These are phyloP conservation scores for Lathamus discolor DNA, from an alignment of 2,113 vertebrate genomes.

Conservation along the genomic window DNA sequence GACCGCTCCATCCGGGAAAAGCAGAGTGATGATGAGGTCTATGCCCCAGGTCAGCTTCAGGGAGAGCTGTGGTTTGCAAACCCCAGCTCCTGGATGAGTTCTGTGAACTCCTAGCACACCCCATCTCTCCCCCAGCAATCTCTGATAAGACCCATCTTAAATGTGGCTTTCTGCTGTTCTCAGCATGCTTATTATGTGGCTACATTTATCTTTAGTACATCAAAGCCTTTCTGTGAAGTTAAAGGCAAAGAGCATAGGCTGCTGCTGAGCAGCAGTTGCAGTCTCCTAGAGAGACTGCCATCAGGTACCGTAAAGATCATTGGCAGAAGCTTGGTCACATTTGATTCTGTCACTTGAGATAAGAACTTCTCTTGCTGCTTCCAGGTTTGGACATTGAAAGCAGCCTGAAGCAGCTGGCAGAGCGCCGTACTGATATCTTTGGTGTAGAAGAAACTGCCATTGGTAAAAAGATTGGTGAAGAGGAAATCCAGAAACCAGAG, in stretches of 20 bases:
- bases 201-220: background rate
- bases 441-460: slow-evolving; percentile 98
- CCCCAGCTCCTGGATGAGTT: background rate
- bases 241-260: background rate
- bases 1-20: slow-evolving; percentile 94
- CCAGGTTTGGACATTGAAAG: slow-evolving; percentile 96
- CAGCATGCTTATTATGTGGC: background rate
- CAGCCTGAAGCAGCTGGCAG: slow-evolving; percentile 97
- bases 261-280: background rate
- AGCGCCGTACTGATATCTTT: slow-evolving; percentile 98
- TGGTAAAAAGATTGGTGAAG: slow-evolving; percentile 98
- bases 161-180: background rate
- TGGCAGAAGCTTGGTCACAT: background rate
- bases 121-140: rapidly evolving
- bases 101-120: no score
- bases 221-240: background rate
- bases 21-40: slow-evolving; percentile 96
- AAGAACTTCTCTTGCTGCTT: background rate
- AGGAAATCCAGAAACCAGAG: slow-evolving; percentile 98
- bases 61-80: background rate
- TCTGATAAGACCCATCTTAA: background rate
- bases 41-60: slow-evolving; percentile 83
- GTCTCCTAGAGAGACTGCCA: background rate
- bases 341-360: background rate
- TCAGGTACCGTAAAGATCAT: background rate